Evolutionary conservation across 2,888 invertebrate species (phyloP), one percentile per base, ranked within the genome.

Genomic region (Parapristionchus giblindavisi): DNA sequence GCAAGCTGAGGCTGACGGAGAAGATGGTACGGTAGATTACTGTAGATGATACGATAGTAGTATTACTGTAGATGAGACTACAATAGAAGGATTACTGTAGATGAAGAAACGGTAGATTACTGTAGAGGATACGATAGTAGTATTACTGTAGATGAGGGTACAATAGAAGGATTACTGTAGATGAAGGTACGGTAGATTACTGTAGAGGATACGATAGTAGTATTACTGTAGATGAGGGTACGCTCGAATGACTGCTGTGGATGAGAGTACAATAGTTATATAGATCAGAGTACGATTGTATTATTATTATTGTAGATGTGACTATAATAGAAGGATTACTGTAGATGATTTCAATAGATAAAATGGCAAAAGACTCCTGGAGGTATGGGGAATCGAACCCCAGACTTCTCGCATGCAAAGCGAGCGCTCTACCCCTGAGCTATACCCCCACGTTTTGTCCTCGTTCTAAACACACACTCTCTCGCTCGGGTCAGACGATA

Each of bases 1-100:
- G 91, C 99, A 99, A 91, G 96, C 96, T 91, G 96, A 97, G 91
- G 76, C 78, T 63, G 87, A 87, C 32, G 84, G 85, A 63, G 78
- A 79, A 68, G 80, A 78, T 21, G 85, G 95, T 87, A 95, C 95
- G 89, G 95, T 88, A 43, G 17, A 4, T n/a, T 11, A 52, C 21
- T n/a, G 21, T 52, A 58, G 34, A 32, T 14, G 43, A 8, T 43
- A 17, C 43, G 17, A 34, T 14, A 24, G 21, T 34, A 58, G 21
- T 32, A 3, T 34, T 34, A 58, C 8, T 4, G 27, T 17, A 32
- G 34, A 27, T 5, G 8, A 32, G 29, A 58, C 29, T 58, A 32
- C 58, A 4, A 0, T 21, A 34, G 34, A 58, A 40, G 43, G 8
- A n/a, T 1, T 24, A 11, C 1, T n/a, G 21, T 38, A 36, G 27